Base-by-base conservation (phyloP, 2,797 vertebrate genomes). In the Neopelma chrysocephalum region DNA sequence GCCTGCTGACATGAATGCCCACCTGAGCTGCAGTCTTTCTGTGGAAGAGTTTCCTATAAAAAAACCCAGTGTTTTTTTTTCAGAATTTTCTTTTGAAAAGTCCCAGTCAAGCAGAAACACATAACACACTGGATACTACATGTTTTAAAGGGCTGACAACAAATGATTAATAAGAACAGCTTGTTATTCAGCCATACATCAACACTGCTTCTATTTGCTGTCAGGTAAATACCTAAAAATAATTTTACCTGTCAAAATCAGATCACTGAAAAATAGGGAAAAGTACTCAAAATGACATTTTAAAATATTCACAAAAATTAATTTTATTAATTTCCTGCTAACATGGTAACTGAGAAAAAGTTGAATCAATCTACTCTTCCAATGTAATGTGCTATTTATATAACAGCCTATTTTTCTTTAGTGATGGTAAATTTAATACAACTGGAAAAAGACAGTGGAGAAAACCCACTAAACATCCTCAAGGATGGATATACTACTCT, bases 1-100 rank as follows among this genome's bases (percentile, higher is more conserved):
- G 17, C 45, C 54, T 73, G 15, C 18, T 58, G 32, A 32, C 25
- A 21, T 1, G 1, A 70, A 23, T 2, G 4, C 16, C 21, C 0
- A 1, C n/a, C 73, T 4, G 3, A 66, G 38, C n/a, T 80, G 38
- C 23, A 66, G 51, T 18, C 9, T 40, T 27, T 45, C 45, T 3
- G 0, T 40, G 42, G 31, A 51, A 64, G 3, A 43, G 8, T n/a
- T 70, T 70, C 14, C 7, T 47, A 10, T n/a, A 7, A 48, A n/a
- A 69, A 47, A 21, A 25, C 4, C 6, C 9, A 38, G 9, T 4
- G 7, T 20, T 1, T 38, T 36, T 53, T 29, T 45, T 65, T 48
- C 50, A 58, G 34, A 81, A 76, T 26, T 76, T 19, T 36, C 21
- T 76, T 45, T 26, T 25, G 8, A 34, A 57, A 64, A 51, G 10